Conservation (phyloP, 1,140 invertebrate species). For the Polyergus mexicanus region DNA sequence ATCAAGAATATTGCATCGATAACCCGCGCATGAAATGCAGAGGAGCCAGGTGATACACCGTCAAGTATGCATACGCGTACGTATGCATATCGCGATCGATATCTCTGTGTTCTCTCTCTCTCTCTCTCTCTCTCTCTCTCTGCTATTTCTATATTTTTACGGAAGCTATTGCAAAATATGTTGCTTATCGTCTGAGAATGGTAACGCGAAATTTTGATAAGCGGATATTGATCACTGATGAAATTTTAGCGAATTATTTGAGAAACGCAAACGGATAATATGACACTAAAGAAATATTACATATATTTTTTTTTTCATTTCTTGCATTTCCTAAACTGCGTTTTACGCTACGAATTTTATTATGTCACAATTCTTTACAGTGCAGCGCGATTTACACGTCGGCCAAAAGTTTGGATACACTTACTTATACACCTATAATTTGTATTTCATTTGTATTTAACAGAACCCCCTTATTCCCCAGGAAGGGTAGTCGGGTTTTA, state of each 20-base stretch:
- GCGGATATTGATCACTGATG: conserved; percentile 21
- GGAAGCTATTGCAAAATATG: conserved; percentile 14
- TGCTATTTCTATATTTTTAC: conserved; percentile 38
- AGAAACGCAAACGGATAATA: conserved; percentile 6
- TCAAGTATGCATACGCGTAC: conserved; percentile 41
- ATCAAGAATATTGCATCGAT: conserved; percentile 64
- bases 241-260: conserved; percentile 18
- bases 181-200: not conserved
- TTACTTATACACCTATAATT: too few species aligned
- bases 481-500: too few species aligned
- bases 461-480: too few species aligned
- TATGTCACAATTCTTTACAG: not conserved
- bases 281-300: not conserved
- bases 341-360: not conserved
- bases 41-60: conserved; percentile 35
- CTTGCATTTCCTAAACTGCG: not conserved
- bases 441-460: too few species aligned
- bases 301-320: conserved; percentile 1
- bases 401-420: too few species aligned
- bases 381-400: not conserved
- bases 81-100: conserved; percentile 40
- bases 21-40: conserved; percentile 59
- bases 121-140: too few species aligned
- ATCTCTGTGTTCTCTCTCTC: too few species aligned
- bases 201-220: conserved; percentile 26